Percentiles rank a stretch among this genome's conserved stretches.
Evolutionary conservation across 2,113 vertebrate species (phyloP).

Genomic region (Cinclus cinclus): DNA sequence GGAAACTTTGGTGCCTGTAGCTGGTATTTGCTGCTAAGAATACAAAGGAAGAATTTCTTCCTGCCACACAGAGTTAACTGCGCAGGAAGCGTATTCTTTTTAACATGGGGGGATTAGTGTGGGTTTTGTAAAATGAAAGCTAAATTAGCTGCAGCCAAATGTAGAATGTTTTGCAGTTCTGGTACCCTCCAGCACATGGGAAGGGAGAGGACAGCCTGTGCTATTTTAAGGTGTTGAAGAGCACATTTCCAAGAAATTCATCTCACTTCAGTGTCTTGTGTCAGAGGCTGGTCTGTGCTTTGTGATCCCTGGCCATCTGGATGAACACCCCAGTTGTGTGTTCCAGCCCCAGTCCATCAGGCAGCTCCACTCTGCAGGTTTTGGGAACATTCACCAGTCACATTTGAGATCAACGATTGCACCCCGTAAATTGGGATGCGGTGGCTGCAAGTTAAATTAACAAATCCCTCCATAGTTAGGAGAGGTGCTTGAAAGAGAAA

Average conservation of each 20-base stretch:
- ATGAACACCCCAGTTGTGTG: not conserved
- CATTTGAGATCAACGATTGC: not conserved
- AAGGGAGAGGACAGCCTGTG: not conserved
- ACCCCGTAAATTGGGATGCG: not conserved
- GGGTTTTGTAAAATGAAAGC: conserved; percentile 24
- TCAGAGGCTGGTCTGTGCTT: not conserved
- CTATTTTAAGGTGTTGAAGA: conserved; percentile 12
- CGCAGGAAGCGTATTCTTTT: conserved; percentile 21
- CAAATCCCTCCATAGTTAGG: not conserved
- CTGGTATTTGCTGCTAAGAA: conserved; percentile 28
- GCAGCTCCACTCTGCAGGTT: not conserved
- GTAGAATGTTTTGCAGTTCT: conserved; percentile 4
- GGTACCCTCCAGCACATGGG: conserved; percentile 3
- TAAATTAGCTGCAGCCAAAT: conserved; percentile 34
- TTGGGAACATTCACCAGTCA: not conserved
- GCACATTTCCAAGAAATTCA: not conserved
- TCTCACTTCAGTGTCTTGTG: not conserved
- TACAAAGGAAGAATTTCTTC: conserved; percentile 47
- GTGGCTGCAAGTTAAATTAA: not conserved
- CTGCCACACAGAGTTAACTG: conserved; percentile 39
- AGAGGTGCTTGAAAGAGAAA: not conserved
- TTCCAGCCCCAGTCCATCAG: not conserved
- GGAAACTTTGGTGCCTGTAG: conserved; percentile 17
- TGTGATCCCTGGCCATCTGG: not conserved
- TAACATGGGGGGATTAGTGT: conserved; percentile 21